Evolutionary conservation across 2,113 vertebrate genomes (phyloP).

Genomic region (Physeter macrocephalus): DNA sequence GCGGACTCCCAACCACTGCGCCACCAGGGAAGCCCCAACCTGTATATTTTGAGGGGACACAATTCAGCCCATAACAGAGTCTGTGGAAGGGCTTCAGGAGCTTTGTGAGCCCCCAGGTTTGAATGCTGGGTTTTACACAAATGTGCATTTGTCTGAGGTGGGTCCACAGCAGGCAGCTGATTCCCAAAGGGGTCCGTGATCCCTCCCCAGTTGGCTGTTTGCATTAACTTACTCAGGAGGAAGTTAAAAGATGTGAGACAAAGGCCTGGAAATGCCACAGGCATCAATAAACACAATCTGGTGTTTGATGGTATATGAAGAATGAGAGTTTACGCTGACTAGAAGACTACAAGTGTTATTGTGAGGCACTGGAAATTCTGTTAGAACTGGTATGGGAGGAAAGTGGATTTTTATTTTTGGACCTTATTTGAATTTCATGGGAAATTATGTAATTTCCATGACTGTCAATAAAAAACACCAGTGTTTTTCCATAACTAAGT

Average conservation of each 20-base stretch:
- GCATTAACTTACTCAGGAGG: neutral
- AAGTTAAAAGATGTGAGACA: neutral
- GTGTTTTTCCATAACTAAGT: conserved; percentile 65
- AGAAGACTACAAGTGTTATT: neutral
- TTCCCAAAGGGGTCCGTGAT: neutral
- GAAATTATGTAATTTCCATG: conserved; percentile 54
- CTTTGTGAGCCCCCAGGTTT: neutral
- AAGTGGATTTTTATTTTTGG: conserved; percentile 39
- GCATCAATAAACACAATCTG: neutral
- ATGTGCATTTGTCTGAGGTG: neutral
- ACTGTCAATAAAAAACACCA: conserved; percentile 47
- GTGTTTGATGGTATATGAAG: neutral
- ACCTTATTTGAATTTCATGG: conserved; percentile 54
- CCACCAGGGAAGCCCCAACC: too few relatives aligned
- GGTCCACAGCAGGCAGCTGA: neutral
- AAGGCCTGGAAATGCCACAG: neutral
- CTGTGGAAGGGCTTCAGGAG: neutral
- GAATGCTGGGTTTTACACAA: neutral
- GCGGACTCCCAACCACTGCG: too few relatives aligned
- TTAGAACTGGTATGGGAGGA: neutral
- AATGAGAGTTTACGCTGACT: neutral
- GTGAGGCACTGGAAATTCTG: neutral
- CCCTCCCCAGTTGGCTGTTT: neutral
- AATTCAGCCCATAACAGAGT: neutral
- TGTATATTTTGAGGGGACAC: neutral